Base-by-base conservation (phyloP, 1,140 invertebrate genomes). In the Popillia japonica region DNA sequence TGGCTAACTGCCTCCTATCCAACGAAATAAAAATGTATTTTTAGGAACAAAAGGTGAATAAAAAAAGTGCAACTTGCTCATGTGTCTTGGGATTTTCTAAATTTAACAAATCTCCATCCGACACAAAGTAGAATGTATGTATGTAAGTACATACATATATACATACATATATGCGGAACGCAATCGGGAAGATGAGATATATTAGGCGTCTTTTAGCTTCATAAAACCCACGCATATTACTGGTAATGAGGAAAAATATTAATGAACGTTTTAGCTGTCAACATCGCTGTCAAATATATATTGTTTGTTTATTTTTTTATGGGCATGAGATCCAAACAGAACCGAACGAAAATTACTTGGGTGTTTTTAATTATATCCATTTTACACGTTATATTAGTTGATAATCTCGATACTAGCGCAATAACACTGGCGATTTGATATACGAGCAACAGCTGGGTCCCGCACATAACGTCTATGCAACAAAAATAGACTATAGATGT, bases 391-490 rank as follows among this genome's bases (percentile, higher is more conserved):
- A 48, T 14, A 4, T 4, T 4, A 10, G 44, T 48, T 48, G 11
- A 48, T 48, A n/a, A n/a, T 48, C 17, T 48, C 44, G 44, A 48
- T n/a, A 48, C 11, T 48, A n/a, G 17, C 17, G 44, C 11, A 14
- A 48, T 48, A 48, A n/a, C 11, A n/a, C 44, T 22, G 61, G 17
- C 9, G 61, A 27, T 73, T 42, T 73, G 72, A 73, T 73, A 73
- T 40, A 73, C 40, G 40, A 41, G 34, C 27, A 73, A 73, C 72
- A 73, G 72, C 72, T 73, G 72, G n/a, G n/a, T n/a, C n/a, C n/a
- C n/a, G n/a, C n/a, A n/a, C n/a, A n/a, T n/a, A 73, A 73, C n/a
- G 40, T 73, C 8, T 73, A 10, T 7, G n/a, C 11, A 68, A n/a
- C 40, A 73, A 64, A 64, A 64, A 64, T 64, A 64, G 61, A 64